Percentiles rank a stretch among this genome's conserved stretches.
Evolutionary conservation across 1,140 invertebrate genomes (phyloP).

Genomic region (Dermatophagoides farinae): DNA sequence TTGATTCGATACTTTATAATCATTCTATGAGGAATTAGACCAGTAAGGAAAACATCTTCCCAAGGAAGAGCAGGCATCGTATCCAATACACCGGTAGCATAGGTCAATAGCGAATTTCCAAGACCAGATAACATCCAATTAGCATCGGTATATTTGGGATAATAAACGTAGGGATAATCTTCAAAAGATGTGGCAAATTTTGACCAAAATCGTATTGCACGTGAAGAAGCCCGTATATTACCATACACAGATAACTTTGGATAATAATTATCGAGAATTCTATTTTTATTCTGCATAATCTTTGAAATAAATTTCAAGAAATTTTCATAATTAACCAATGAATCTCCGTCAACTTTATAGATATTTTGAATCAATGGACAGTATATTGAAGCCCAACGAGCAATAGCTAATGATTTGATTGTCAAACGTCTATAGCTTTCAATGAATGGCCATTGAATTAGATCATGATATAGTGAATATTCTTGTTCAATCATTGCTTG

Average conservation of each 20-base stretch:
- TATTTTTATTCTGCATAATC: background rate
- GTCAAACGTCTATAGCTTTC: constrained; percentile 25
- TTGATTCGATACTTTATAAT: background rate
- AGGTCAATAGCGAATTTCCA: constrained; percentile 38
- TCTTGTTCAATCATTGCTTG: constrained; percentile 17
- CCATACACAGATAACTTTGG: constrained; percentile 21
- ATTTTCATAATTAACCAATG: constrained; percentile 46
- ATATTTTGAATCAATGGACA: constrained; percentile 43
- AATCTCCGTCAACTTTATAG: constrained; percentile 64
- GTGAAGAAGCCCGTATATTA: background rate
- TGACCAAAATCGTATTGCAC: constrained; percentile 35
- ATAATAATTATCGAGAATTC: background rate
- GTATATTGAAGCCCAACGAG: constrained; percentile 34
- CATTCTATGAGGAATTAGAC: constrained; percentile 23
- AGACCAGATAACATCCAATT: constrained; percentile 26
- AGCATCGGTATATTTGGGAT: constrained; percentile 22
- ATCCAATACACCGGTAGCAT: constrained; percentile 37
- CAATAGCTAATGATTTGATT: constrained; percentile 23
- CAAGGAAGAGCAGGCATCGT: constrained; percentile 47
- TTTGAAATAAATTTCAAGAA: constrained; percentile 13
- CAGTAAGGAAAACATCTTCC: constrained; percentile 69
- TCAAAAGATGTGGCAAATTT: constrained; percentile 30
- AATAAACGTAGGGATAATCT: constrained; percentile 16
- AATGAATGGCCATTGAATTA: constrained; percentile 21
- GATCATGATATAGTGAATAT: constrained; percentile 16